Conservation (phyloP, 2,113 vertebrate genomes). For the Aramus guarauna region DNA sequence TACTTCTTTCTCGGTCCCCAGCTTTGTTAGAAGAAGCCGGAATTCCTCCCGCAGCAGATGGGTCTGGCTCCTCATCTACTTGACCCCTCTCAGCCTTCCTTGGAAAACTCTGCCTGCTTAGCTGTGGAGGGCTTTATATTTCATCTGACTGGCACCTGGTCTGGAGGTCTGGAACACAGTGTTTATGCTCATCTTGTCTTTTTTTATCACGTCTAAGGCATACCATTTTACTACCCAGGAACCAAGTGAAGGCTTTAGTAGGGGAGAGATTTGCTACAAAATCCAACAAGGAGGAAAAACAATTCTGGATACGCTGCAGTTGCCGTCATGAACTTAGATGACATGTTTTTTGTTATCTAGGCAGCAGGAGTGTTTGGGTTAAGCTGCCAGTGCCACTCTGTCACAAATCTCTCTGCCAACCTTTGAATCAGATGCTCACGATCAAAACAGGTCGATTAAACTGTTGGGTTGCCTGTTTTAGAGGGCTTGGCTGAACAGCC, state of each 20-base stretch:
- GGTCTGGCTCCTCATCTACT: not conserved
- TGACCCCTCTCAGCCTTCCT: not conserved
- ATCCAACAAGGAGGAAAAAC: not conserved
- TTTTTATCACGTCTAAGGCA: not conserved
- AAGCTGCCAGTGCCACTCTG: conserved; percentile 2
- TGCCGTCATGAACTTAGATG: not conserved
- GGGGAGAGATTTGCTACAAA: not conserved
- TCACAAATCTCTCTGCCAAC: conserved; percentile 29
- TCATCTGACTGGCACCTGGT: not conserved
- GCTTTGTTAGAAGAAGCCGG: not conserved
- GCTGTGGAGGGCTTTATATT: not conserved
- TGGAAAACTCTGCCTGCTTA: not conserved
- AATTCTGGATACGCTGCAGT: not conserved
- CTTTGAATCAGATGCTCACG: not conserved
- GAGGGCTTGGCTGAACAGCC: not conserved
- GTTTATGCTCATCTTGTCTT: not conserved
- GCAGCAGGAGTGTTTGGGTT: conserved; percentile 48
- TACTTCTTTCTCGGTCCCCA: not conserved
- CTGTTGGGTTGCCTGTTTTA: not conserved
- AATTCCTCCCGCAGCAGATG: rapidly evolving
- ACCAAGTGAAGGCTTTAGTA: not conserved
- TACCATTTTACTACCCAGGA: not conserved
- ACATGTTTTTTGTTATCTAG: conserved; percentile 46
- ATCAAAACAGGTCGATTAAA: not conserved
- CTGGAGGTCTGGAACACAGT: not conserved